Evolutionary conservation across 2,113 vertebrate species (phyloP).

Genomic region (Sinocyclocheilus maitianheensis): DNA sequence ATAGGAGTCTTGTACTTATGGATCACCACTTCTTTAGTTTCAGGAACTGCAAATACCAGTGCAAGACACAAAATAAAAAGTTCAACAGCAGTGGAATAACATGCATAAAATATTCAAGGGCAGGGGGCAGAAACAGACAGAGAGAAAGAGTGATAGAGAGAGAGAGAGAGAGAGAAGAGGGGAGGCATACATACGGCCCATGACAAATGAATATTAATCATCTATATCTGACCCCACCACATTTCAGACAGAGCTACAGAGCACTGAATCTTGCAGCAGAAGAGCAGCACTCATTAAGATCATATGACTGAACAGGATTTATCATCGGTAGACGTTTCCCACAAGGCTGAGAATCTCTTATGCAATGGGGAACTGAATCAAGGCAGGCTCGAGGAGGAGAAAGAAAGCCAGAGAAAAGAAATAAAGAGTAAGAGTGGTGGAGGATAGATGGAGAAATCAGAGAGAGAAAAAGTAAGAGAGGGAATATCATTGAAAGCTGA

Average conservation of each 20-base stretch:
- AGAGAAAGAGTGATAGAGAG: slow-evolving; percentile 30
- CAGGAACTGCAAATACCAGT: slow-evolving; percentile 98
- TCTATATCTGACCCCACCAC: not conserved
- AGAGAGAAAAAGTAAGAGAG: slow-evolving; percentile 18
- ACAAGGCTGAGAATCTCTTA: slow-evolving; percentile 43
- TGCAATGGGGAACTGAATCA: slow-evolving; percentile 39
- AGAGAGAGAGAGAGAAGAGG: not conserved
- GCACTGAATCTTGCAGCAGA: not conserved
- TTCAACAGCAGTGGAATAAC: slow-evolving; percentile 80
- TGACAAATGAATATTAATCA: slow-evolving; percentile 34
- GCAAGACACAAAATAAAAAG: slow-evolving; percentile 95
- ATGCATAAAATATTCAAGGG: slow-evolving; percentile 50
- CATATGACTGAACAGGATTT: slow-evolving; percentile 7
- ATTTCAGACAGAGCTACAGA: not conserved
- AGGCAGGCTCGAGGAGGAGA: not conserved
- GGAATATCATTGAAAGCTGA: slow-evolving; percentile 3
- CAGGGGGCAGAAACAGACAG: slow-evolving; percentile 38
- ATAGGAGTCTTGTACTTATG: slow-evolving; percentile 99
- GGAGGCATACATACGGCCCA: slow-evolving; percentile 18
- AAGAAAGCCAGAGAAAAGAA: slow-evolving; percentile 7
- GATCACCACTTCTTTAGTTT: slow-evolving; percentile 99
- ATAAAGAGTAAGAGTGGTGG: not conserved
- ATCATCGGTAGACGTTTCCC: slow-evolving; percentile 23
- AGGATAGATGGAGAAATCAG: not conserved
- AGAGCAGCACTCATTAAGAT: not conserved